A percentile compares a stretch with the other conserved stretches of the same genome.
Conservation (phyloP, 2,888 invertebrate genomes). For the Nomada goodeniana region DNA sequence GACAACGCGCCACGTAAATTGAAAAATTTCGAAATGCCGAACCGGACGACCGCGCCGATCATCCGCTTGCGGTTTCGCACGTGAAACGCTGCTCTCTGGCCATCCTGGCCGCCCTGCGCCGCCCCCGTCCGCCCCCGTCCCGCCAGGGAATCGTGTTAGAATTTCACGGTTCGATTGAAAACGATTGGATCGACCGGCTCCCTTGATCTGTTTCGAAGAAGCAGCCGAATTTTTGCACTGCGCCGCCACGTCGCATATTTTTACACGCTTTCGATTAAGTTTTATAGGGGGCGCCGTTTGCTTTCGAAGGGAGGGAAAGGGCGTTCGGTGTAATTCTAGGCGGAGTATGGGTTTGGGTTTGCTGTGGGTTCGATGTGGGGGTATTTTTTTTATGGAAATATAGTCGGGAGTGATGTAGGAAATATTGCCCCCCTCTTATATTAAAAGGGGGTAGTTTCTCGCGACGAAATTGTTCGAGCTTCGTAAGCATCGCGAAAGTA, state of each 20-base stretch:
- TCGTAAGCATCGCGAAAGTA: too few relatives aligned
- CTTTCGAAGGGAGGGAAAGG: too few relatives aligned
- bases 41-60: slow-evolving; percentile 49
- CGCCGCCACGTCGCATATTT: slow-evolving; percentile 5
- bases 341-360: too few relatives aligned
- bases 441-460: too few relatives aligned
- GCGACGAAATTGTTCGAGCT: too few relatives aligned
- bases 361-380: too few relatives aligned
- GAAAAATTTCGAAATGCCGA: slow-evolving; percentile 59
- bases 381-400: too few relatives aligned
- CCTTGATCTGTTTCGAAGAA: slow-evolving; percentile 29
- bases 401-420: too few relatives aligned
- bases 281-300: background rate
- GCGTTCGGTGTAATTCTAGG: background rate
- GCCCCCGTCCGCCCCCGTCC: background rate
- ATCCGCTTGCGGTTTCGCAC: slow-evolving; percentile 55
- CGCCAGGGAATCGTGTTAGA: slow-evolving; percentile 42
- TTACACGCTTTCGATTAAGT: background rate
- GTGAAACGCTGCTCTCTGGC: slow-evolving; percentile 29
- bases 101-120: background rate
- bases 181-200: slow-evolving; percentile 36
- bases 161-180: slow-evolving; percentile 40
- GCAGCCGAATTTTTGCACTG: slow-evolving; percentile 13
- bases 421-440: too few relatives aligned
- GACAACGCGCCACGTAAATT: slow-evolving; percentile 49